Evolutionary conservation across 2,888 invertebrate species (phyloP).

Genomic region (Dioctria linearis): DNA sequence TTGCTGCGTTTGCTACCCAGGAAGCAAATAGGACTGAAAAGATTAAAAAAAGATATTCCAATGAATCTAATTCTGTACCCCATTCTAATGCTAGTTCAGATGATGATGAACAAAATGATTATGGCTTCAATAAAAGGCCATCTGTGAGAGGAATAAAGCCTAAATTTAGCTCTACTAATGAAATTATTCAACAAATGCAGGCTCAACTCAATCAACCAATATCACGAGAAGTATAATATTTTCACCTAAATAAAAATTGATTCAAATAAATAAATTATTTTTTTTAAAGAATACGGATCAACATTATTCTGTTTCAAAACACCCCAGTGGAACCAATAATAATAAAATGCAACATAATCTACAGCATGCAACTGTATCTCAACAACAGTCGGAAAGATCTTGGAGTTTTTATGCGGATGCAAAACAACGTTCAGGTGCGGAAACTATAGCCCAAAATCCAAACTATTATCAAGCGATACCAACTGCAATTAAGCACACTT

Average conservation of each 20-base stretch:
- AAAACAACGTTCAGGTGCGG: conserved; percentile 67
- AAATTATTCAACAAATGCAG: conserved; percentile 86
- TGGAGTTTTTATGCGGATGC: conserved; percentile 69
- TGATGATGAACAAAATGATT: conserved; percentile 89
- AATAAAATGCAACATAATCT: conserved; percentile 28
- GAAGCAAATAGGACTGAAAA: conserved; percentile 87
- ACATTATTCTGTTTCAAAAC: conserved; percentile 24
- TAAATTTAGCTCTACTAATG: conserved; percentile 85
- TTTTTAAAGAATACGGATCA: conserved; percentile 48
- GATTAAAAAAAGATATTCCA: conserved; percentile 81
- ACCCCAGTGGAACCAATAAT: conserved; percentile 14
- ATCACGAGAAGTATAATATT: conserved; percentile 57
- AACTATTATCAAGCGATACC: conserved; percentile 70
- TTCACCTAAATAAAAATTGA: conserved; percentile 34
- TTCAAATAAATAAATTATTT: conserved; percentile 37
- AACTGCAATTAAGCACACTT: conserved; percentile 69
- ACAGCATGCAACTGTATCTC: conserved; percentile 64
- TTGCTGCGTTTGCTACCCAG: conserved; percentile 88
- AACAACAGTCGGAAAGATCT: conserved; percentile 69
- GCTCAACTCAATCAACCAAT: conserved; percentile 73
- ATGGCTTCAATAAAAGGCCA: conserved; percentile 90
- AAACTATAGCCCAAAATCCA: conserved; percentile 65
- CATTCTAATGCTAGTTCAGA: conserved; percentile 69
- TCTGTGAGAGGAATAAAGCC: conserved; percentile 92
- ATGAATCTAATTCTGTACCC: conserved; percentile 70